Evolutionary conservation across 2,113 vertebrate genomes (phyloP).

Genomic region (Sebastes schlegelii): DNA sequence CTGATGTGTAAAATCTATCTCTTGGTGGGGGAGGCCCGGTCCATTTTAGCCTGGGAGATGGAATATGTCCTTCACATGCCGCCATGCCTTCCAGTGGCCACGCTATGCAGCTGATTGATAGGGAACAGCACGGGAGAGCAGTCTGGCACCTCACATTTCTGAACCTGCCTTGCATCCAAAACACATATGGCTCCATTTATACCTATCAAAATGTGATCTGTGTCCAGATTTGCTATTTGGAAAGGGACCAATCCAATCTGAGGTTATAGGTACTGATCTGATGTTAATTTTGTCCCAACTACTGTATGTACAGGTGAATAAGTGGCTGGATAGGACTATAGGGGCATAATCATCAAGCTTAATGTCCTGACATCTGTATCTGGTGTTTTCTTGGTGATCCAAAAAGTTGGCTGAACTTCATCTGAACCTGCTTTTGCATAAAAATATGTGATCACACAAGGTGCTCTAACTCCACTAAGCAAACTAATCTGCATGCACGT

Average conservation of each 20-base stretch:
- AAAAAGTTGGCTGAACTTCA: conserved; percentile 47
- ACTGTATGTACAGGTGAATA: not conserved
- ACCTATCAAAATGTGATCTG: conserved; percentile 22
- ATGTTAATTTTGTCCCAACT: not conserved
- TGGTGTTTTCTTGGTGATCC: not conserved
- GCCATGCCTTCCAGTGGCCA: conserved; percentile 9
- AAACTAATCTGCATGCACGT: conserved; percentile 48
- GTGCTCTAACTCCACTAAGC: conserved; percentile 28
- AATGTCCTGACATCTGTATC: conserved; percentile 4
- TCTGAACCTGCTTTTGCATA: conserved; percentile 49
- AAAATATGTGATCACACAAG: conserved; percentile 33
- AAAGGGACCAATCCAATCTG: conserved; percentile 4
- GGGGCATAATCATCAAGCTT: not conserved
- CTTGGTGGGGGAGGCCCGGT: conserved; percentile 25
- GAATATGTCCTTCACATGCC: conserved; percentile 57
- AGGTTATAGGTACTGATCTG: not conserved
- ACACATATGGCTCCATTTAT: conserved; percentile 36
- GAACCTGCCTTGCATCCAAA: conserved; percentile 1
- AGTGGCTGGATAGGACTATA: no score
- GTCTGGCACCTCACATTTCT: conserved; percentile 7
- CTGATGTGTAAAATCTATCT: conserved; percentile 23
- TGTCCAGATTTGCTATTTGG: conserved; percentile 26
- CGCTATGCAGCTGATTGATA: conserved; percentile 37
- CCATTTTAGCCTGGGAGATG: conserved; percentile 51
- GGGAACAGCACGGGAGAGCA: conserved; percentile 29